Evolutionary conservation across 1,140 invertebrate species (phyloP).

Genomic region (Galendromus occidentalis): DNA sequence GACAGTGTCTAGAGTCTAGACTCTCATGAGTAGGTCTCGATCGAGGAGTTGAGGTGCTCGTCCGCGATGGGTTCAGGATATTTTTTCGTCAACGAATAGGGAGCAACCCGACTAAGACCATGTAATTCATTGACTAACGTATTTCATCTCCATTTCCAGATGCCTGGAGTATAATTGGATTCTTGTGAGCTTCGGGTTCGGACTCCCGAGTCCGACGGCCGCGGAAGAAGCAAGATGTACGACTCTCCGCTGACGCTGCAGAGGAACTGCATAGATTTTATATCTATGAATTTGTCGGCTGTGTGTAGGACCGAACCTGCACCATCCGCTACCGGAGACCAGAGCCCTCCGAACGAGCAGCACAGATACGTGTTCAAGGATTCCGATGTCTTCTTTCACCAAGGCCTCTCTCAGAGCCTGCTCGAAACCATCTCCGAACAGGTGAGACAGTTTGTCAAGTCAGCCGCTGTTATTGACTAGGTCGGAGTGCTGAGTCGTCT

Average conservation of each 20-base stretch:
- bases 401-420: conserved; percentile 44
- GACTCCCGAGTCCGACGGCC: no score
- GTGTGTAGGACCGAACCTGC: conserved; percentile 31
- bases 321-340: conserved; percentile 19
- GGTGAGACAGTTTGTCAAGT: conserved; percentile 40
- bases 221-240: conserved; percentile 32
- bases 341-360: conserved; percentile 19
- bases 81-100: no score
- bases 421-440: conserved; percentile 41
- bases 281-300: conserved; percentile 42
- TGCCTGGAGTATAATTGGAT: no score
- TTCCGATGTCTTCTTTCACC: conserved; percentile 42
- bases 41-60: no score
- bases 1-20: no score
- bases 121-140: no score
- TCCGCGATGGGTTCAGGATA: no score
- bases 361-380: conserved; percentile 39
- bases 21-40: no score
- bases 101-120: no score
- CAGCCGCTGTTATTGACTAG: conserved; percentile 27
- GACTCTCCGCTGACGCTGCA: conserved; percentile 41
- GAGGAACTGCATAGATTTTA: conserved; percentile 44
- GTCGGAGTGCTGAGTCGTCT: neutral
- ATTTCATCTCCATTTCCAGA: no score
- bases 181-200: no score